These are phyloP conservation scores for Tenthredo notha DNA, from an alignment of 2,888 invertebrate genomes.

Conservation along the genomic window DNA sequence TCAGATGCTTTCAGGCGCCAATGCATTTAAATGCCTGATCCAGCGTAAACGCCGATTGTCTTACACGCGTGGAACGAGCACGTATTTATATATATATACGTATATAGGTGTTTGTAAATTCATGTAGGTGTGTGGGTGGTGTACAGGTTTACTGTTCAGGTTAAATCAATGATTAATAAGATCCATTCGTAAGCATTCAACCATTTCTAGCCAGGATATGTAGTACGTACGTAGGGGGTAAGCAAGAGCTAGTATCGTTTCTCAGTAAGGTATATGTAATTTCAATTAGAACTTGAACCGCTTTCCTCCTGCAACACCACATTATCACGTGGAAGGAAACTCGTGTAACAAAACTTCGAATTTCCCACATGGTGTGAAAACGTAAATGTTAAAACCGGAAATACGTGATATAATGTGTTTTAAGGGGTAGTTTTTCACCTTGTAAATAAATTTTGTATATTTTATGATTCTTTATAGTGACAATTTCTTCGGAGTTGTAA, in stretches of 20 bases:
- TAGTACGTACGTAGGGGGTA: not conserved
- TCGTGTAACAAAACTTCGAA: not conserved
- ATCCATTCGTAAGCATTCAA: slow-evolving; percentile 9
- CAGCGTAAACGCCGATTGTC: slow-evolving; percentile 47
- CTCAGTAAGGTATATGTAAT: not conserved
- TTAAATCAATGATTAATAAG: slow-evolving; percentile 30
- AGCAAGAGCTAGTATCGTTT: not conserved
- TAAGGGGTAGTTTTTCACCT: not conserved
- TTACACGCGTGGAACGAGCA: not conserved
- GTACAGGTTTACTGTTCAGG: not conserved
- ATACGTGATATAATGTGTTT: not conserved
- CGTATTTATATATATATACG: not conserved
- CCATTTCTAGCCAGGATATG: not conserved
- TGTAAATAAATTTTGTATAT: too few relatives aligned
- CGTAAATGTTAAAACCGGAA: not conserved
- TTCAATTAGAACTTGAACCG: slow-evolving; percentile 21
- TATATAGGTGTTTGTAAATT: not conserved
- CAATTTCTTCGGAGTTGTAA: not conserved
- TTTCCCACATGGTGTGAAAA: not conserved
- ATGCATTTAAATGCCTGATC: slow-evolving; percentile 52
- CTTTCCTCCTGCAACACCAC: not conserved
- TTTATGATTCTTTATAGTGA: not conserved
- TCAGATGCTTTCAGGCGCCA: slow-evolving; percentile 45
- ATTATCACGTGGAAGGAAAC: not conserved
- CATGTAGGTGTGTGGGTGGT: not conserved